Percentiles rank a stretch among this genome's conserved stretches.
Conservation (phyloP, 2,113 vertebrate species). For the Anthoscopus minutus region DNA sequence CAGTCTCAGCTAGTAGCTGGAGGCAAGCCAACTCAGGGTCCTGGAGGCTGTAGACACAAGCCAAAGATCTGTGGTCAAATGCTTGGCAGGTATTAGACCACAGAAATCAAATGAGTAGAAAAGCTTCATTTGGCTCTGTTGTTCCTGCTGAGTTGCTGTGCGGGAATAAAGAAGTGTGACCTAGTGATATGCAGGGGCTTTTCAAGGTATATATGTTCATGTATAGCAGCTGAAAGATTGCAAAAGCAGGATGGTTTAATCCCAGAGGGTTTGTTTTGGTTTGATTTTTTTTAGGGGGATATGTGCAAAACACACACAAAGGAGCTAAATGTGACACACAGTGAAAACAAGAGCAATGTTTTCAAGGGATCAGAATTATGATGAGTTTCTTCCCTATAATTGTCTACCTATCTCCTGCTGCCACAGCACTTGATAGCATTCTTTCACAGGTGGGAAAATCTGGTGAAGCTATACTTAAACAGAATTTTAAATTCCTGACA, state of each 20-base stretch:
- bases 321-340: neutral
- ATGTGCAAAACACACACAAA: neutral
- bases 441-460: neutral
- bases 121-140: neutral
- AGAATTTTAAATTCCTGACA: neutral
- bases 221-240: neutral
- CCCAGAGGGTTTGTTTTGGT: neutral
- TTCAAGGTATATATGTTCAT: too few relatives aligned
- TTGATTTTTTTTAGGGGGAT: neutral
- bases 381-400: fast-evolving
- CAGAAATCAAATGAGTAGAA: neutral
- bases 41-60: neutral
- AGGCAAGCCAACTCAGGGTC: neutral
- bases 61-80: neutral
- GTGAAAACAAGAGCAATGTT: neutral
- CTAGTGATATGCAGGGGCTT: neutral
- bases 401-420: neutral
- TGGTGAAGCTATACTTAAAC: neutral
- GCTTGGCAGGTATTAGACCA: neutral
- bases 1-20: neutral
- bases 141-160: neutral
- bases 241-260: neutral
- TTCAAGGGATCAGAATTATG: neutral
- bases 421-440: neutral
- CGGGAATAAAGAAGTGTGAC: neutral